Base-by-base conservation (phyloP, 2,888 invertebrate species). In the Callosobruchus maculatus region DNA sequence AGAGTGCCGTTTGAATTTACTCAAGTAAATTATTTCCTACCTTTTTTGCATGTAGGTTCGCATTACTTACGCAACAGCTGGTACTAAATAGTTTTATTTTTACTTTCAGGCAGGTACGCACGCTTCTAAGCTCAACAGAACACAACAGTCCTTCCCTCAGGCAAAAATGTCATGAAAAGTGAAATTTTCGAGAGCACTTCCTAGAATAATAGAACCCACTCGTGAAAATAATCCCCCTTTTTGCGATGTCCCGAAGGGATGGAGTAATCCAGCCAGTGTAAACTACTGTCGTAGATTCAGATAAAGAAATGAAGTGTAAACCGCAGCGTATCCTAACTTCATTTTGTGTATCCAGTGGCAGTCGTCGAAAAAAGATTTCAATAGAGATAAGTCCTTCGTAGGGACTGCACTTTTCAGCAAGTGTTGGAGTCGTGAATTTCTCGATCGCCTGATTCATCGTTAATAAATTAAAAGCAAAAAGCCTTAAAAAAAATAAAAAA, bases 231-330 rank as follows among this genome's bases (percentile, higher is more conserved):
- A 49, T 49, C 49, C 18, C 49, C 49, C 49, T 49, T 49, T 49
- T 49, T 49, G 7, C 26, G 7, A 18, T 49, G 13, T 18, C 49
- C 49, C 13, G 79, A 80, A 78, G 79, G 80, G 80, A 81, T 80
- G 18, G 13, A 49, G 49, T 49, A 18, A 13, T 49, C 13, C 49
- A 13, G 9, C 13, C 74, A 76, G 76, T 74, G 75, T 78, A 79
- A 79, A 77, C 77, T 74, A 76, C 74, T 75, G 73, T 77, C 49
- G 49, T 49, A 72, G 75, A 80, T 76, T 75, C 74, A 76, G 82
- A 83, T 83, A 82, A 81, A 80, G 83, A 83, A 84, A 83, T 84
- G 83, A 82, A 82, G 83, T 83, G 84, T 84, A 82, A 84, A 83
- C 83, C 83, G 79, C 81, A 80, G 80, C 80, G 80, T 82, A 81